Percentiles rank a stretch among this genome's conserved stretches.
Conservation (phyloP, 1,140 invertebrate genomes). For the Drosophila nikananu region DNA sequence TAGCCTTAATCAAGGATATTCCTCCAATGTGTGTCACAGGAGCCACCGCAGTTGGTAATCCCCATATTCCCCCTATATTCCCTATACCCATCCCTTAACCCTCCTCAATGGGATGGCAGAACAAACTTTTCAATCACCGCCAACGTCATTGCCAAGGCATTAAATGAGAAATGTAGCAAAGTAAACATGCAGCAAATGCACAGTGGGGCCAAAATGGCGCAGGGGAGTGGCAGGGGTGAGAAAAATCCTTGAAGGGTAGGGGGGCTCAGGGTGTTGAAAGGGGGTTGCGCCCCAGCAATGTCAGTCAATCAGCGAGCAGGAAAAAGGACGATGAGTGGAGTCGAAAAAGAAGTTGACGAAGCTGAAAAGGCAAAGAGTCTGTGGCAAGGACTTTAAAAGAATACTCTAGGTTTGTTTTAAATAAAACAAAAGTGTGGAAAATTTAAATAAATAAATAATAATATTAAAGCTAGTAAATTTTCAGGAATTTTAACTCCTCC, state of each 20-base stretch:
- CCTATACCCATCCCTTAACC: background rate
- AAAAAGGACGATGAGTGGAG: constrained; percentile 25
- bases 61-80: background rate
- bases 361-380: constrained; percentile 20
- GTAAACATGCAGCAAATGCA: constrained; percentile 67
- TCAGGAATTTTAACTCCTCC: too few relatives aligned
- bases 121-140: constrained; percentile 74
- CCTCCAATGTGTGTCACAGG: constrained; percentile 20
- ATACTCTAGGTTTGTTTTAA: background rate
- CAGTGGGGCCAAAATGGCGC: constrained; percentile 4
- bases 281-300: constrained; percentile 16
- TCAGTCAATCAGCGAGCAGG: constrained; percentile 66
- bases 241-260: background rate
- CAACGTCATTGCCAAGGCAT: constrained; percentile 71
- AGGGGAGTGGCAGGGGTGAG: background rate
- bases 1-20: constrained; percentile 26
- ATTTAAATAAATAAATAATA: background rate
- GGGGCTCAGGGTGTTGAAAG: background rate
- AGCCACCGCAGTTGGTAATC: constrained; percentile 20
- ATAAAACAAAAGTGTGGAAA: background rate
- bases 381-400: background rate
- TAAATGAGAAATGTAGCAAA: constrained; percentile 74
- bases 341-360: constrained; percentile 25
- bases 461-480: background rate
- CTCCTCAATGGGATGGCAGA: constrained; percentile 36